These are phyloP conservation scores for Phainopepla nitens DNA, from an alignment of 2,113 vertebrate species.

Conservation along the genomic window DNA sequence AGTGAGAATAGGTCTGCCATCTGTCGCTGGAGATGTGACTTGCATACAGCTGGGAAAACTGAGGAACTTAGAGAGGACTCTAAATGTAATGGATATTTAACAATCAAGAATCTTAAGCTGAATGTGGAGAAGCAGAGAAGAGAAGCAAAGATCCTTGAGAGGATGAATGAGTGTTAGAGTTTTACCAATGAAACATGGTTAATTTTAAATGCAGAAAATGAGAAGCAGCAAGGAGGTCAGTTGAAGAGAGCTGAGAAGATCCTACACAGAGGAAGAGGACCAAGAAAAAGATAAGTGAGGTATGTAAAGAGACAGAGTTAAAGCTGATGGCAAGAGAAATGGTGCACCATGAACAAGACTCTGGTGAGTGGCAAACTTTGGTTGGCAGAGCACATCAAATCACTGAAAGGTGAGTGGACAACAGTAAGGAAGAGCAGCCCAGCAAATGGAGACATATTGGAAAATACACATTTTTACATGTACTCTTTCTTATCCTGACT, in stretches of 20 bases:
- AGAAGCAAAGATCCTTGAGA: not conserved
- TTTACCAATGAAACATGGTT: constrained; percentile 3
- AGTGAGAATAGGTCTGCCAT: not conserved
- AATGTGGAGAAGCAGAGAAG: not conserved
- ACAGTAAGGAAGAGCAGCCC: not conserved
- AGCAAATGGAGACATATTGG: not conserved
- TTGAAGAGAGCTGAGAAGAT: not conserved
- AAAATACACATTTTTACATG: not conserved
- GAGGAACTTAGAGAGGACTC: not conserved
- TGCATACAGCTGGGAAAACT: not conserved
- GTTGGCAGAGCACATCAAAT: not conserved
- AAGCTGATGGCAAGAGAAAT: not conserved
- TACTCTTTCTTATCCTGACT: not conserved
- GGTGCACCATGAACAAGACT: not conserved
- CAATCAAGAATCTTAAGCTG: not conserved
- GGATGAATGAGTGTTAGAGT: not conserved
- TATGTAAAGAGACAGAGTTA: not conserved
- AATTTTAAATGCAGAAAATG: not conserved
- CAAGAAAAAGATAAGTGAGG: not conserved
- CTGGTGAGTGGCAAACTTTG: not conserved
- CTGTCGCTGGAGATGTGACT: not conserved
- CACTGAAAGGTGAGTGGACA: not conserved
- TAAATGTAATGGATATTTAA: not conserved
- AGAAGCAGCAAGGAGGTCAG: not conserved
- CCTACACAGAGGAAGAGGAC: not conserved